Base-by-base conservation (phyloP, 2,888 invertebrate species). In the Epistrophe grossulariae region DNA sequence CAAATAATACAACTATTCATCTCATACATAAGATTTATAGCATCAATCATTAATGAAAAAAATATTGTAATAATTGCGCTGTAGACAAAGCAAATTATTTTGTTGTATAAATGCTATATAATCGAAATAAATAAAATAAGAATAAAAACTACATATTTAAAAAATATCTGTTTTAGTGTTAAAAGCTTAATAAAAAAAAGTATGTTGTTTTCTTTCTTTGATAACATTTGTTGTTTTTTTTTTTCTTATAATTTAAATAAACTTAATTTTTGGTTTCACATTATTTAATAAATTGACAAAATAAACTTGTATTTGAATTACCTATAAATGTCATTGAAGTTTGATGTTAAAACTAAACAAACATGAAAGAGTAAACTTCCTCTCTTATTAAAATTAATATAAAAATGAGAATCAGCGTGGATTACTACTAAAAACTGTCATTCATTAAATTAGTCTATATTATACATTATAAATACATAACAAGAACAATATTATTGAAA, bases 381-480 rank as follows among this genome's bases (percentile, higher is more conserved):
- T 66, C 71, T 72, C 72, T 77, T 66, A 60, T 68, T 66, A 55
- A 68, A 43, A 57, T 68, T 55, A 66, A 77, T 57, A 73, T 45
- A 64, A 74, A 31, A 72, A 64, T 60, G 38, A 80, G 76, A 79
- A 76, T 10, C 64, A 64, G 64, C 64, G 64, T 64, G 64, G 79
- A 84, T 74, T 80, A 84, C 76, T 84, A 38, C 62, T 62, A 62
- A 77, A 45, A 84, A 76, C 68, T 74, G 68, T 72, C 71, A 83
- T 83, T 87, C 74, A 87, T 77, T 72, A 52, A 72, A 72, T 87
- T 66, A 87, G 83, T 83, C 83, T 79, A 76, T 79, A 79, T 68
- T 70, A 79, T 77, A 79, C 71, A 87, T 72, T 68, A 68, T 50
- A 68, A 68, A 72, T 43, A 81, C 73, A 82, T 59, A 62, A 78